Base-by-base conservation (phyloP, 2,113 vertebrate species). In the Vicugna pacos region DNA sequence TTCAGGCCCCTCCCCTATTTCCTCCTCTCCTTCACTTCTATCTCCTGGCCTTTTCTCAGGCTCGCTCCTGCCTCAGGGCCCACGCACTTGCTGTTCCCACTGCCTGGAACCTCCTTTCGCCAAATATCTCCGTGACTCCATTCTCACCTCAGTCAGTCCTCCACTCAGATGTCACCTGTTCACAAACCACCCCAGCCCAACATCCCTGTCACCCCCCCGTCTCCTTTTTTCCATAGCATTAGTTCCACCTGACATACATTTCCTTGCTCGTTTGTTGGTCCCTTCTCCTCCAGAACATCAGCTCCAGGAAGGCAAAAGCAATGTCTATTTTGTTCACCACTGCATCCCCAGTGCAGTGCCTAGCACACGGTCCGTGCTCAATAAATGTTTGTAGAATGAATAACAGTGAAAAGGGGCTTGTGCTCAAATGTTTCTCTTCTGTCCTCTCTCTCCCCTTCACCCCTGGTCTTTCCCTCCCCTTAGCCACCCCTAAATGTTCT, bases 121-220 rank as follows among this genome's bases (percentile, higher is more conserved):
- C 8, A 48, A 58, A 28, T 52, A 50, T 4, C 58, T 50, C 14
- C n/a, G 48, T 70, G 65, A 22, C 6, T 16, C 38, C 32, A 15
- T 24, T 6, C 35, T 64, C 6, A 26, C 9, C 35, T 77, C 2
- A 8, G 48, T 62, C 12, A 70, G 46, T n/a, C 28, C 12, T 96
- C 32, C 9, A 0, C 46, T 80, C 32, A 64, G 16, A 16, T 46
- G 19, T 62, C 46, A 7, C 22, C 42, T 84, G 62, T 83, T 79
- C 87, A 50, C 54, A 19, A 65, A 76, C 28, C 32, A 60, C 10
- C 1, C 5, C 28, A 15, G 4, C 5, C 16, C 20, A 7, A 11
- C 19, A 22, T 6, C 13, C 5, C 32, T 3, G 1, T 14, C 24
- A 32, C 4, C 35, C 4, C 19, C 28, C 22, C 0, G 35, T 17